Evolutionary conservation across 1,140 invertebrate species (phyloP).

Genomic region (Samia ricini): DNA sequence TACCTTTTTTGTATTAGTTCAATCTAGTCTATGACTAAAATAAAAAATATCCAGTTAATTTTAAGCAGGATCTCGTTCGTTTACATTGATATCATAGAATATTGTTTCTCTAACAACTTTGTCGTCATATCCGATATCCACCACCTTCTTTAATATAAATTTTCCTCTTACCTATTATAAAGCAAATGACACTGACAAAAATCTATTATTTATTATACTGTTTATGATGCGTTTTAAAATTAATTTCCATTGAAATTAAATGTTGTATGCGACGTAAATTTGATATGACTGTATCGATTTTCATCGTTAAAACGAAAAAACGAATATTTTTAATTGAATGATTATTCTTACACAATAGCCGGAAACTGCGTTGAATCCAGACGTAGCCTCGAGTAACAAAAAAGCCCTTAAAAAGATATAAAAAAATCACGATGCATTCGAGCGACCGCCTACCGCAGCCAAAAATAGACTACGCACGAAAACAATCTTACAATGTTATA

Average conservation of each 20-base stretch:
- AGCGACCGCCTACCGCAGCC: conserved; percentile 74
- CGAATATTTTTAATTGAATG: conserved; percentile 44
- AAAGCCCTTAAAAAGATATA: conserved; percentile 48
- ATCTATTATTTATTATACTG: neutral
- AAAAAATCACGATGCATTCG: conserved; percentile 55
- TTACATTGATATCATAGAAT: too few relatives aligned
- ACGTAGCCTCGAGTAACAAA: conserved; percentile 52
- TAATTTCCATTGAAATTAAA: too few relatives aligned
- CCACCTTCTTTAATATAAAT: too few relatives aligned
- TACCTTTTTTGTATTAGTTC: too few relatives aligned
- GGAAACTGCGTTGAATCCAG: conserved; percentile 60
- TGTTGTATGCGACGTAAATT: neutral
- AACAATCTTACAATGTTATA: conserved; percentile 12
- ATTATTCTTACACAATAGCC: conserved; percentile 57
- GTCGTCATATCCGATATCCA: too few relatives aligned
- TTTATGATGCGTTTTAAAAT: too few relatives aligned
- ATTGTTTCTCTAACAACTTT: too few relatives aligned
- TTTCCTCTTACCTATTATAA: too few relatives aligned
- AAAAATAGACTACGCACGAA: conserved; percentile 62
- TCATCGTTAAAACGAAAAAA: neutral
- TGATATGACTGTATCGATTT: neutral
- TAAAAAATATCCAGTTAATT: too few relatives aligned
- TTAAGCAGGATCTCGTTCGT: too few relatives aligned
- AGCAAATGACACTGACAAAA: too few relatives aligned
- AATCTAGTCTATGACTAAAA: too few relatives aligned